Evolutionary conservation across 2,113 vertebrate genomes (phyloP), one percentile per base, ranked within the genome.

Genomic region (Upupa epops): DNA sequence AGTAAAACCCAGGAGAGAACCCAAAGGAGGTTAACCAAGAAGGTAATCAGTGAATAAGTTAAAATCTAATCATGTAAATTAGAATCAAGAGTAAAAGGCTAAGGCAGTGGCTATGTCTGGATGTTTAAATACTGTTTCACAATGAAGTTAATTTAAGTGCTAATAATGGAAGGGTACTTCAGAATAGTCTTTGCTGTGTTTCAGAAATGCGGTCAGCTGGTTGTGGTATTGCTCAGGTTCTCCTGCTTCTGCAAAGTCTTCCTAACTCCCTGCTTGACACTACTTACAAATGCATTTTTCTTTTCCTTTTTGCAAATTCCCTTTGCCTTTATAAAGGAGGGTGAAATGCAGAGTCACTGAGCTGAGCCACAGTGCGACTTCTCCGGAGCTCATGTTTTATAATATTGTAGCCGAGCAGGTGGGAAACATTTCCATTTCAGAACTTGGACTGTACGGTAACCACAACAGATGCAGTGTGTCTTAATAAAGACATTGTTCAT

Each of bases 31-130:
- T 17, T 19, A 32, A 79, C 73, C 58, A 86, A 88, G 74, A 91
- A 55, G 97, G 97, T 97, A 97, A 94, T 89, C 88, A 86, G 80
- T 0, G 12, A 90, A 75, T 81, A 88, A 95, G 69, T 94, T 72
- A 88, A 86, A 88, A 90, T 92, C 86, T 90, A 91, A 91, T 95
- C 46, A 90, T 90, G 80, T 89, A 94, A 92, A 93, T 95, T 88
- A 86, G 92, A 90, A 55, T 86, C 54, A 84, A 86, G 69, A 81
- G 72, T 93, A 88, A 93, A 95, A 88, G 88, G 73, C 73, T 88
- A 63, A 88, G 74, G 70, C 83, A 83, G 36, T 72, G 80, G 81
- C 54, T 92, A 69, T 93, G 77, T 60, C 88, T 77, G 90, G 90
- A 90, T 86, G 80, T 72, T 90, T 93, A 90, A 95, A 94, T 95